A percentile compares a stretch with the other conserved stretches of the same genome.
Conservation (phyloP, 2,888 invertebrate species). For the Tenthredo scrophulariae region DNA sequence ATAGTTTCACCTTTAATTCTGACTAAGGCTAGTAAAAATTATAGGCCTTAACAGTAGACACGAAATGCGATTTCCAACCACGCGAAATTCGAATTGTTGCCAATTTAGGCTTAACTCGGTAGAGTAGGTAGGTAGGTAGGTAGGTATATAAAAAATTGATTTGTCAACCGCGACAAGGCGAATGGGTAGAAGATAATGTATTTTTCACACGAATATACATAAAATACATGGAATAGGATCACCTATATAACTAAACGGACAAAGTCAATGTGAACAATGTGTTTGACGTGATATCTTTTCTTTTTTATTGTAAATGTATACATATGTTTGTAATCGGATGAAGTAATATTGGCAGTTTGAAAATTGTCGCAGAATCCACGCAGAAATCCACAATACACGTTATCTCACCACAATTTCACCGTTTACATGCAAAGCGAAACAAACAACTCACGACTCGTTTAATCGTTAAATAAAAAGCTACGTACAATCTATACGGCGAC, state of each 20-base stretch:
- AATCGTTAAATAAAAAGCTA: conserved; percentile 8
- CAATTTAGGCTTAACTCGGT: not conserved
- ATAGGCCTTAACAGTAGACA: not conserved
- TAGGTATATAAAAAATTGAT: not conserved
- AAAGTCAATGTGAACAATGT: not conserved
- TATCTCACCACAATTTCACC: not conserved
- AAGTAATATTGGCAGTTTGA: not conserved
- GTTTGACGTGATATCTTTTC: not conserved
- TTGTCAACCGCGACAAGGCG: not conserved
- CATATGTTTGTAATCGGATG: not conserved
- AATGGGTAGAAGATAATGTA: conserved; percentile 15
- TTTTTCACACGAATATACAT: conserved; percentile 19
- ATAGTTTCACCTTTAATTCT: not conserved
- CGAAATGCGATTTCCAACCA: conserved; percentile 9
- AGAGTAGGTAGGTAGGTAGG: not conserved
- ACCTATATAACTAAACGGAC: not conserved
- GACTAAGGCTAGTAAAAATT: not conserved
- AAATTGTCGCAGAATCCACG: not conserved
- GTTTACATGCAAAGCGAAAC: conserved; percentile 16
- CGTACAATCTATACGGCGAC: conserved; percentile 47
- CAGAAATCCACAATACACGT: not conserved
- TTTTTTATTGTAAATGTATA: too few species aligned
- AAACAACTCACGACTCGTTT: conserved; percentile 19
- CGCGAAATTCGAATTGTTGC: conserved; percentile 33
- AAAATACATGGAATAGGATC: not conserved